Conservation (phyloP, 1,140 invertebrate genomes). For the Carcinoscorpius rotundicauda region DNA sequence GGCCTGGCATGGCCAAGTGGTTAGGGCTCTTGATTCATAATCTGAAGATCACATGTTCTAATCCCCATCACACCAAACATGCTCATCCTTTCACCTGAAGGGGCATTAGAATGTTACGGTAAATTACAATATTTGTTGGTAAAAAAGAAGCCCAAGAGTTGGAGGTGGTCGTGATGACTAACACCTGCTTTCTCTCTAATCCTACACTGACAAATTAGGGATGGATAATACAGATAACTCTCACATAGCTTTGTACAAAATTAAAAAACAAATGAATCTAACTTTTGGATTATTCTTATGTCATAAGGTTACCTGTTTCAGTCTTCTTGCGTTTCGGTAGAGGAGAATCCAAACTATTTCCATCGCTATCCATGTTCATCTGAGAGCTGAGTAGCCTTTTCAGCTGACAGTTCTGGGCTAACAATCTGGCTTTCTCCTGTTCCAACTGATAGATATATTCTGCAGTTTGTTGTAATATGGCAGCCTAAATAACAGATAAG, state of each 20-base stretch:
- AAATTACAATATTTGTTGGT: too few relatives aligned
- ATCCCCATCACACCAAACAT: too few relatives aligned
- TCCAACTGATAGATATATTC: slow-evolving; percentile 93
- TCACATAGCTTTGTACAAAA: neutral
- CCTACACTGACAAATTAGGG: too few relatives aligned
- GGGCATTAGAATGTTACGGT: too few relatives aligned
- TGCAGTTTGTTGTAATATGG: slow-evolving; percentile 95
- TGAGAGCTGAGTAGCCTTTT: slow-evolving; percentile 64
- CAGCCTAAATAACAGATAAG: slow-evolving; percentile 54
- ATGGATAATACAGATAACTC: too few relatives aligned
- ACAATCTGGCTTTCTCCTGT: slow-evolving; percentile 81
- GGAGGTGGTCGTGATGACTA: too few relatives aligned
- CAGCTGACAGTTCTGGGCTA: slow-evolving; percentile 78
- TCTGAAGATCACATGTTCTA: too few relatives aligned
- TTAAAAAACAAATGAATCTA: neutral
- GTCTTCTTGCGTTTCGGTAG: slow-evolving; percentile 35
- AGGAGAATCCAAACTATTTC: slow-evolving; percentile 27
- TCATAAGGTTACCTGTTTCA: slow-evolving; percentile 23
- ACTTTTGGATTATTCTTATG: neutral
- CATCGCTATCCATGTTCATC: slow-evolving; percentile 21
- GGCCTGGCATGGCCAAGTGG: too few relatives aligned
- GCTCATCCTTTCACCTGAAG: too few relatives aligned
- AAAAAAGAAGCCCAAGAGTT: too few relatives aligned
- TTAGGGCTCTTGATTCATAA: too few relatives aligned
- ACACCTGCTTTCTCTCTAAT: too few relatives aligned